Base-by-base conservation (phyloP, 2,888 invertebrate genomes). In the Epinotia bilunana region DNA sequence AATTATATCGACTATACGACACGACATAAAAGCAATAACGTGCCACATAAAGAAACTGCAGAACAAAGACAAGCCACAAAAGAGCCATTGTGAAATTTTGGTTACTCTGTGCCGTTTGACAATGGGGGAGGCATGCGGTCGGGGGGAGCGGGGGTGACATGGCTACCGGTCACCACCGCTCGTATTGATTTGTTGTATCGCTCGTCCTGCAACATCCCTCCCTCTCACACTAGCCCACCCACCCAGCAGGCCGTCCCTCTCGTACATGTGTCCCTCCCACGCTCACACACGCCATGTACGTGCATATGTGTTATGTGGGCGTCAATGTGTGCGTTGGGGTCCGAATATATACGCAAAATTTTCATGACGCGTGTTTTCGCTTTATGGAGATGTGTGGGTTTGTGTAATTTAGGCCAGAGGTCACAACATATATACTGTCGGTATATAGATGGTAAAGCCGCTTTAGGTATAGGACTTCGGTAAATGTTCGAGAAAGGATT, bases 181-280 rank as follows among this genome's bases (percentile, higher is more conserved):
- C 93, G 94, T 94, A 94, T 94, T 94, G 94, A 94, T 94, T 94
- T 94, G 94, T 94, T 94, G 94, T 94, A 94, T 94, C 94, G 94
- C 90, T 94, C 92, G 94, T 94, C 94, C 94, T 93, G 93, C 91
- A 90, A 88, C 87, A 81, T 80, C 90, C 83, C 83, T 93, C 94
- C 89, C 91, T 88, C 84, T 94, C 92, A 77, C 89, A 82, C 90
- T 79, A 79, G 78, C 82, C 81, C 81, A 78, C 78, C 64, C 79
- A 77, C 68, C 74, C 72, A 43, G 67, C 69, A 57, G 78, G 77
- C 86, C 79, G 68, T 89, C 87, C 82, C 87, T 76, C 82, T 89
- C 84, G 71, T 82, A 83, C 90, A 86, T 85, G 86, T 88, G 88
- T 89, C 86, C 86, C 90, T 85, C 88, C 87, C 90, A 87, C 88